phyloP scores from a whole-genome alignment of 2,797 vertebrate species.

The Coccyzus lansbergi region DNA sequence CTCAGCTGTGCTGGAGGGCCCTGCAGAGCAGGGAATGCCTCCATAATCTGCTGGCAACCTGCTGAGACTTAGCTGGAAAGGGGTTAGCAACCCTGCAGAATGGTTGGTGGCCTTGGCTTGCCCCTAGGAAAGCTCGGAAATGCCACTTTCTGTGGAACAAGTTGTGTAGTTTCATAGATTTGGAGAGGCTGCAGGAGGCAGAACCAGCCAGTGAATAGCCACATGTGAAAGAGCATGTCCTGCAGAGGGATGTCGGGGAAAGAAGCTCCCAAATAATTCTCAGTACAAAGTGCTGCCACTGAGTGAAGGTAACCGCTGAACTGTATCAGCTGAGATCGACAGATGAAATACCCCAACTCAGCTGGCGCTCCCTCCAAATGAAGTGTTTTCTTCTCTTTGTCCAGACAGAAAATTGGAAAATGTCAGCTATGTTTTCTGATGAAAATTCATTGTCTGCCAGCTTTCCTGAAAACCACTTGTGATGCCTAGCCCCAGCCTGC shows the following conservation, averaged over 20 bases:
- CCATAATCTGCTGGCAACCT: neutral
- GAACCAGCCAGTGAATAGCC: neutral
- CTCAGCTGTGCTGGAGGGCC: neutral
- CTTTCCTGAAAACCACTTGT: neutral
- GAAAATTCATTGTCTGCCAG: slow-evolving; percentile 41
- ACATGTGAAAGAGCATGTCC: neutral
- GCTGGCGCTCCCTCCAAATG: neutral
- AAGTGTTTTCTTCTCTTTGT: neutral
- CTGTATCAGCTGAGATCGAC: accelerated
- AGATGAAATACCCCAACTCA: neutral
- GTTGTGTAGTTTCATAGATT: accelerated
- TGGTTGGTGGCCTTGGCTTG: neutral
- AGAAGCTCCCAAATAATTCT: neutral
- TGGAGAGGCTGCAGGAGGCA: neutral
- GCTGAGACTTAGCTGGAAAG: neutral
- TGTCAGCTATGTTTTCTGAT: slow-evolving; percentile 24
- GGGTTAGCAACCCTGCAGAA: neutral
- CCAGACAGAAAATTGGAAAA: slow-evolving; percentile 36
- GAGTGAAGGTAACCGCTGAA: neutral
- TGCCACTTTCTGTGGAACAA: accelerated
- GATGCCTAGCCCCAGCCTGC: neutral
- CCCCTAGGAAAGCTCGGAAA: neutral
- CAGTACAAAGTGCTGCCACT: accelerated
- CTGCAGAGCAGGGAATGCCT: neutral
- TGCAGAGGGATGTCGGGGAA: accelerated